Conservation (phyloP, 2,888 invertebrate species). For the Caenorhabditis sp. region DNA sequence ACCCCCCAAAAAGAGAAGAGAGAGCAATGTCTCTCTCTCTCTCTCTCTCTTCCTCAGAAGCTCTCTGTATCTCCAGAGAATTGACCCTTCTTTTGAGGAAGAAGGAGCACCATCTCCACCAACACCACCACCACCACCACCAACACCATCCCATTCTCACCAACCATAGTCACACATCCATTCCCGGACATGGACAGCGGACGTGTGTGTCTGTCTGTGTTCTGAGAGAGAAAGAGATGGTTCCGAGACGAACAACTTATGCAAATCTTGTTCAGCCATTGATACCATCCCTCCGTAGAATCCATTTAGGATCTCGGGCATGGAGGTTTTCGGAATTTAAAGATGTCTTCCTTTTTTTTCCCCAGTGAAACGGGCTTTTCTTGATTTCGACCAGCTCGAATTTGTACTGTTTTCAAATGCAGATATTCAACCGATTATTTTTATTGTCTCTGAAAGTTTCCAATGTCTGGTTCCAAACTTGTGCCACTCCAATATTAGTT, state of each 20-base stretch:
- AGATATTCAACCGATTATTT: too few relatives aligned
- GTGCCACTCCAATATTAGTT: too few relatives aligned
- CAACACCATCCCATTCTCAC: not conserved
- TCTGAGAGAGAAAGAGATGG: not conserved
- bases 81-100: slow-evolving; percentile 49
- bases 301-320: not conserved
- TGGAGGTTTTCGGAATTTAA: not conserved
- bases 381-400: too few relatives aligned
- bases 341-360: not conserved
- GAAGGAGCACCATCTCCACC: slow-evolving; percentile 15
- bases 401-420: too few relatives aligned
- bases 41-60: not conserved
- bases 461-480: too few relatives aligned
- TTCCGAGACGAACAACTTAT: slow-evolving; percentile 5
- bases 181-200: slow-evolving; percentile 5
- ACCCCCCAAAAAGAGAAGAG: slow-evolving; percentile 6
- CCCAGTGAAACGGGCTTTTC: too few relatives aligned
- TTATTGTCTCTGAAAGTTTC: too few relatives aligned
- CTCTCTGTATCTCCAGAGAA: slow-evolving; percentile 48
- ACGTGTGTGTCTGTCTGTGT: not conserved
- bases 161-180: slow-evolving; percentile 22
- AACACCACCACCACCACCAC: slow-evolving; percentile 5
- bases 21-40: slow-evolving; percentile 2
- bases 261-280: slow-evolving; percentile 2
- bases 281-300: not conserved